phyloP scores from a whole-genome alignment of 2,113 vertebrate species.

The Protobothrops flavoviridis region DNA sequence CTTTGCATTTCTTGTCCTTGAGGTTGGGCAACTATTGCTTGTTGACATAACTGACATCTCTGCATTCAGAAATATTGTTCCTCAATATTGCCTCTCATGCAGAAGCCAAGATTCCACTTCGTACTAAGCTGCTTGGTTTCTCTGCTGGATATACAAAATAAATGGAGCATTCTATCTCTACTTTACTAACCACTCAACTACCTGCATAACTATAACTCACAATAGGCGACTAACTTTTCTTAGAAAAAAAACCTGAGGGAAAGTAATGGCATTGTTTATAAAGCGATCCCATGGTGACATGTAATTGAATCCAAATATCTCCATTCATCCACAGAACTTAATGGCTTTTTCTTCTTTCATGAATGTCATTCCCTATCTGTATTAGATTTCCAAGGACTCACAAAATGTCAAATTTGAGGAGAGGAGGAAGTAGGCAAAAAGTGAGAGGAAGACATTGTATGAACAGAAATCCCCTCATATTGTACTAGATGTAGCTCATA shows the following conservation, averaged over 20 bases:
- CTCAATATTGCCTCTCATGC: background rate
- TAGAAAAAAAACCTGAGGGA: background rate
- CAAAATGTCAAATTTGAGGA: background rate
- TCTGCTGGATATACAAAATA: background rate
- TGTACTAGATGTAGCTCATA: background rate
- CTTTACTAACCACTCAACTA: background rate
- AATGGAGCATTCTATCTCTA: background rate
- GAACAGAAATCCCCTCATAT: background rate
- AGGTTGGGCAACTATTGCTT: background rate
- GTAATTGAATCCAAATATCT: background rate
- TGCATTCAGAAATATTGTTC: background rate
- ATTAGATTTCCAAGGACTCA: background rate
- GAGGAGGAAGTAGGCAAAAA: background rate
- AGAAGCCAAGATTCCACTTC: background rate
- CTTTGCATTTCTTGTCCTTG: background rate
- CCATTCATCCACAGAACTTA: background rate
- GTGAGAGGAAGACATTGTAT: background rate
- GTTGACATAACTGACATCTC: background rate
- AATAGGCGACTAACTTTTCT: constrained; percentile 15
- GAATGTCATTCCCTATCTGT: background rate
- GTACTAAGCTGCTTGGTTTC: background rate
- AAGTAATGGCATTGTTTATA: background rate
- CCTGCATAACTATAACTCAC: background rate
- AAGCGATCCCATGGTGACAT: background rate
- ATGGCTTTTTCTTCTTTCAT: background rate